Evolutionary conservation across 2,888 invertebrate genomes (phyloP), one percentile per base, ranked within the genome.

Genomic region (Sympetrum striolatum): DNA sequence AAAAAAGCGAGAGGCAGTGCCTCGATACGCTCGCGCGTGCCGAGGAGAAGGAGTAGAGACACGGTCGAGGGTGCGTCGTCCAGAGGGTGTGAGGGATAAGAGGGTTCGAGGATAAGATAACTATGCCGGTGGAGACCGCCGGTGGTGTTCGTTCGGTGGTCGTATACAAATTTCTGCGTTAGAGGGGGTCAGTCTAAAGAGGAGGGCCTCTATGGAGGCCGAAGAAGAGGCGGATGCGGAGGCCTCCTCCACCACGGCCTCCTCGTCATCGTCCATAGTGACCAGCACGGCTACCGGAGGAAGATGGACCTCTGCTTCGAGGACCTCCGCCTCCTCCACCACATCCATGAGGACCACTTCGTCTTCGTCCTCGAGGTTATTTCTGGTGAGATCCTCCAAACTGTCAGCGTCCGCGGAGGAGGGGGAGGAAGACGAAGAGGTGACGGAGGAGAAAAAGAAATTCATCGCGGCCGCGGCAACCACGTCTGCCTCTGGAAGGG

Each of bases 391-490:
- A 2, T 60, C 86, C 0, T 86, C 86, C 58, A 86, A 86, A 60
- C n/a, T 86, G 58, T 86, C 86, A 2, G 86, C 86, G 10, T 86
- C 86, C 39, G 64, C 86, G 3, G 86, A 86, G 14, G 86, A 86
- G n/a, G 91, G 48, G 37, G 37, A 39, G 58, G 58, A 44, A 15
- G 80, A 91, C 5, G 90, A 81, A 90, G 91, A 91, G 58, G 80
- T 80, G 79, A 53, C 90, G 37, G 90, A 91, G 60, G 91, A 91
- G 35, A 81, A 90, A 80, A 90, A 39, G 81, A 37, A 81, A 12
- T 18, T 82, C 37, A 25, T 53, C 14, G 35, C 90, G 37, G 18
- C 80, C 39, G 1, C 86, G 14, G 95, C 95, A 12, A 18, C 80
- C 81, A 91, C 90, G 60, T 91, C 64, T 73, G 90, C 79, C 80